Evolutionary conservation across 2,888 invertebrate genomes (phyloP), one percentile per base, ranked within the genome.

Genomic region (Tinea pellionella): DNA sequence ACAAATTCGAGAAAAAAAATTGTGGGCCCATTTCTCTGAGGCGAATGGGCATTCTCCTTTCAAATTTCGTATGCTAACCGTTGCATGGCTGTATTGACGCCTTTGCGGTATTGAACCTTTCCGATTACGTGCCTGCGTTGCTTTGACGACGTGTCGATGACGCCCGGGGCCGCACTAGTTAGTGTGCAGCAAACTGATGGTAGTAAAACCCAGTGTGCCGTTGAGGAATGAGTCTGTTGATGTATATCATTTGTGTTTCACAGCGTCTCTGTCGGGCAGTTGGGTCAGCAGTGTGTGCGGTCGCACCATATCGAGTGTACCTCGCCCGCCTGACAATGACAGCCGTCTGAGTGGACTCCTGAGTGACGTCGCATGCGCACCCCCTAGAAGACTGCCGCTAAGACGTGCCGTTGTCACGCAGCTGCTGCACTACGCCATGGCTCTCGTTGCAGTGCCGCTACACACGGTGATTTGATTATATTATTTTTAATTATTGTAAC

Each of bases 331-430:
- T 24, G 53, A 24, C 11, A 24, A 24, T 18, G 93, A 93, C 67
- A 74, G 75, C 63, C 80, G 82, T 1, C 71, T 77, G 68, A 70
- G 78, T 59, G 94, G 94, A 61, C 83, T 94, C 64, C 93, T 95
- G 78, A 93, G 94, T 1, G 93, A 77, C 88, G 92, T 72, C 74
- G 72, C 64, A 89, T 90, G 60, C 89, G 91, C 65, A 73, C 92
- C 64, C 87, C 89, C 59, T 8, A 73, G 91, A 83, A 60, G 92
- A 3, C 75, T 80, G 18, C 81, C 93, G 37, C 90, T 92, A 55
- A 92, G 93, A 77, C 92, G 92, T 68, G 89, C 92, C 61, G 86
- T 95, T 64, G 88, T 94, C 29, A 90, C 93, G 66, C 91, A 92
- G 68, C 86, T 95, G 65, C 81, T 95, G 63, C 92, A 92, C 74